A percentile compares a stretch with the other conserved stretches of the same genome.
phyloP scores from a whole-genome alignment of 2,888 invertebrate genomes.

The Platycnemis pennipes region DNA sequence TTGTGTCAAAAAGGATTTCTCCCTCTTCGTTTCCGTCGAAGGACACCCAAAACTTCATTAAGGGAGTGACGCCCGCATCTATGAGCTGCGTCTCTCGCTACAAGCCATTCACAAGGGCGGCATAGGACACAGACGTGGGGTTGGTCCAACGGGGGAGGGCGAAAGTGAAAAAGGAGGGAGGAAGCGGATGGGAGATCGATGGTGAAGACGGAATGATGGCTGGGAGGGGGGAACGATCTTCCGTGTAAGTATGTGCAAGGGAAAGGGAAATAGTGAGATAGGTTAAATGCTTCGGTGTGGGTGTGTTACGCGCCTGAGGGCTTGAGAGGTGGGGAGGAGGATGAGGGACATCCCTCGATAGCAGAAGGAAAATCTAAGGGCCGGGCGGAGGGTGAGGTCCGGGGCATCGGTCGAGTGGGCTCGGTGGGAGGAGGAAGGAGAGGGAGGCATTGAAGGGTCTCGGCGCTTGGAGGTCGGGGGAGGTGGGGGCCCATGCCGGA shows the following conservation, averaged over 20 bases:
- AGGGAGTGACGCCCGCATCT: background rate
- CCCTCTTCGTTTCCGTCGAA: background rate
- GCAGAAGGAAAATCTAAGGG: constrained; percentile 10
- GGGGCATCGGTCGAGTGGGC: background rate
- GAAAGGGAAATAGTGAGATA: background rate
- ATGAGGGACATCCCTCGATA: constrained; percentile 24
- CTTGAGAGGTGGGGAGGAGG: background rate
- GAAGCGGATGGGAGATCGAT: background rate
- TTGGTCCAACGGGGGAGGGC: background rate
- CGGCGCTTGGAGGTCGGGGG: background rate
- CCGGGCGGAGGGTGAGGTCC: background rate
- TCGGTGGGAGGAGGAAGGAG: background rate
- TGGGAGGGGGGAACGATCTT: background rate
- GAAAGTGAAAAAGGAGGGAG: background rate
- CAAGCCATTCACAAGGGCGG: background rate
- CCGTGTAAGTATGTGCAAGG: background rate
- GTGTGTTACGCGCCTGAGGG: constrained; percentile 31
- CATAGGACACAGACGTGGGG: background rate
- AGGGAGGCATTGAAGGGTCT: background rate
- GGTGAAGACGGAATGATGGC: background rate
- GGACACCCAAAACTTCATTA: background rate
- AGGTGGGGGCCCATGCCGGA: background rate
- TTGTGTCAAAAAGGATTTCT: background rate
- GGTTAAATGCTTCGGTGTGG: constrained; percentile 5
- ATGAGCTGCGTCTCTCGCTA: background rate